phyloP scores from a whole-genome alignment of 2,888 invertebrate species.

The Coleophora deauratella region DNA sequence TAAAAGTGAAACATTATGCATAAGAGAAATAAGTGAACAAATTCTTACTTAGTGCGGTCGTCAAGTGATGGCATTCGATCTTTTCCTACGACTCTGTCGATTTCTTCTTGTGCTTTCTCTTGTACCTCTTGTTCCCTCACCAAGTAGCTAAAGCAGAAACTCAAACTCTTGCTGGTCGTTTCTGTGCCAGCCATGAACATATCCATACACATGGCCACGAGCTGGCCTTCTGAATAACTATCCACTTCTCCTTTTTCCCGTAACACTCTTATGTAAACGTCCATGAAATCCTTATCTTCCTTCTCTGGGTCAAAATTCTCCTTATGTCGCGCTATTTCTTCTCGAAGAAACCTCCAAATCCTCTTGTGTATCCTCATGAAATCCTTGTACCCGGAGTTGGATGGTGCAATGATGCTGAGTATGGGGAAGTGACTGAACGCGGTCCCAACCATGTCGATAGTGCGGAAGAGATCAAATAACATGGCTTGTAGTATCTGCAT shows the following conservation, averaged over 20 bases:
- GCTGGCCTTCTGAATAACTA: slow-evolving; percentile 80
- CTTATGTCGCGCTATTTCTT: slow-evolving; percentile 82
- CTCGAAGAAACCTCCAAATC: slow-evolving; percentile 81
- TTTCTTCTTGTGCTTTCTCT: slow-evolving; percentile 83
- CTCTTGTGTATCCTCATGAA: slow-evolving; percentile 81
- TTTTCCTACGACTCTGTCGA: slow-evolving; percentile 82
- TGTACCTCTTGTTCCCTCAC: slow-evolving; percentile 82
- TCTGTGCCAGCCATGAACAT: slow-evolving; percentile 92
- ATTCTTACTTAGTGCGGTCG: slow-evolving; percentile 79
- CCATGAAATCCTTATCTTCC: slow-evolving; percentile 86
- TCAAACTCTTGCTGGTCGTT: slow-evolving; percentile 86
- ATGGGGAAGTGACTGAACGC: slow-evolving; percentile 87
- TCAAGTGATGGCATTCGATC: slow-evolving; percentile 79
- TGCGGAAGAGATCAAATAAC: slow-evolving; percentile 80
- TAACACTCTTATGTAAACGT: slow-evolving; percentile 82
- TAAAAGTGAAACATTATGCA: too few relatives aligned
- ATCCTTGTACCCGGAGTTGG: slow-evolving; percentile 82
- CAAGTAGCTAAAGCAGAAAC: slow-evolving; percentile 84
- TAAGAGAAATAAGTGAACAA: too few relatives aligned
- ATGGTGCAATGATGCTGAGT: slow-evolving; percentile 80
- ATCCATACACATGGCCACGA: slow-evolving; percentile 87
- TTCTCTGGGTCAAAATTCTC: slow-evolving; percentile 70
- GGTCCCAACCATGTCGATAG: slow-evolving; percentile 87
- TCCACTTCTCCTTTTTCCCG: slow-evolving; percentile 71
- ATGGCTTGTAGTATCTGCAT: slow-evolving; percentile 79